Percentiles rank a stretch among this genome's conserved stretches.
Conservation (phyloP, 2,113 vertebrate genomes). For the Neomonachus schauinslandi region DNA sequence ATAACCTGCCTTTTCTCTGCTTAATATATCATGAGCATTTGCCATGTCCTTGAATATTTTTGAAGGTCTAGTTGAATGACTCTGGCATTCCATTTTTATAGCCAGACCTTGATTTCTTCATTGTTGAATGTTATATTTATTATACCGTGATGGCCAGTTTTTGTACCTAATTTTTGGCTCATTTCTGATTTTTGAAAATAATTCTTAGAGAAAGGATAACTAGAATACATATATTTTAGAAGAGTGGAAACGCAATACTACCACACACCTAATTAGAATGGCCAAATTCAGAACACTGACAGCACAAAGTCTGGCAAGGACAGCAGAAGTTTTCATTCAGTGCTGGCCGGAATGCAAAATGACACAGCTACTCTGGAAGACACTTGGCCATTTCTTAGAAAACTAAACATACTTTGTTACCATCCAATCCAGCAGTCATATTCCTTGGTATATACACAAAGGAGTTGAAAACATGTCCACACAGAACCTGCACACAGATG, state of each 20-base stretch:
- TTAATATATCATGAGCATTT: not conserved
- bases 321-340: not conserved
- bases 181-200: slow-evolving; percentile 32
- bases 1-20: not conserved
- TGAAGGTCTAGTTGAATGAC: not conserved
- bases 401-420: not conserved
- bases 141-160: not conserved
- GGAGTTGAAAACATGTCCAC: not conserved
- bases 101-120: not conserved
- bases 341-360: too few relatives aligned
- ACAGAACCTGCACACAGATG: not conserved
- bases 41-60: not conserved
- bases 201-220: not conserved
- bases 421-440: not conserved
- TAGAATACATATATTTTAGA: not conserved
- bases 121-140: not conserved
- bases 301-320: not conserved
- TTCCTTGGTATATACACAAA: not conserved
- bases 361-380: not conserved
- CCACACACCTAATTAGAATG: not conserved
- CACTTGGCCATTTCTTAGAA: not conserved
- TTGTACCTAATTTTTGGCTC: not conserved
- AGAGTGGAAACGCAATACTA: not conserved
- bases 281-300: not conserved
- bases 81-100: not conserved